A percentile compares a stretch with the other conserved stretches of the same genome.
phyloP scores from a whole-genome alignment of 2,113 vertebrate genomes.

The Camelus bactrianus region DNA sequence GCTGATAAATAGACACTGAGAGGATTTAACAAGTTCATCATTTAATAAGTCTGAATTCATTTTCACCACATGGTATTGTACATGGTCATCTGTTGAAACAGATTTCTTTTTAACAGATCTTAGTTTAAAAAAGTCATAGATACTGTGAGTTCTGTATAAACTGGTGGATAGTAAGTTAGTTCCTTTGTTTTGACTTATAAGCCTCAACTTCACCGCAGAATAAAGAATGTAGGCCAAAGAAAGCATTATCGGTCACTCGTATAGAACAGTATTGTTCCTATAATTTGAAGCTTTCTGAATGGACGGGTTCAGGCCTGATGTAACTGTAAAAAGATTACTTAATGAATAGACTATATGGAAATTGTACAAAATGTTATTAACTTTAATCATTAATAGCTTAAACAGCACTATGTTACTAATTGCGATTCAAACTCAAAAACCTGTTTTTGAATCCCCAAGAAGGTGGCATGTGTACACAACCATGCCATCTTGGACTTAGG shows the following conservation, averaged over 20 bases:
- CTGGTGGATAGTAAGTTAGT: constrained; percentile 80
- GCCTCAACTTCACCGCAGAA: constrained; percentile 80
- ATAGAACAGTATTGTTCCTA: constrained; percentile 80
- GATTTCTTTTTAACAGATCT: constrained; percentile 85
- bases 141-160: constrained; percentile 87
- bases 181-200: constrained; percentile 80
- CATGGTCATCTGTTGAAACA: constrained; percentile 89
- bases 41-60: constrained; percentile 90
- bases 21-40: constrained; percentile 88
- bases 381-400: constrained; percentile 71
- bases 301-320: constrained; percentile 76
- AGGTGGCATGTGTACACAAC: constrained; percentile 52
- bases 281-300: constrained; percentile 80
- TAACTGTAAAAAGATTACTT: constrained; percentile 70
- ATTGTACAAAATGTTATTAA: constrained; percentile 84
- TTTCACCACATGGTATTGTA: constrained; percentile 89
- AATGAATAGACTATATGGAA: constrained; percentile 79
- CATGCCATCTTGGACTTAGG: not conserved
- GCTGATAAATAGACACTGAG: constrained; percentile 85
- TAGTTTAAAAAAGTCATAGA: constrained; percentile 87
- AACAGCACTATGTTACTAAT: constrained; percentile 78
- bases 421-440: constrained; percentile 82
- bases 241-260: constrained; percentile 77
- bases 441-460: constrained; percentile 77
- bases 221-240: constrained; percentile 84